Base-by-base conservation (phyloP, 1,140 invertebrate species). In the Bombus superbus region DNA sequence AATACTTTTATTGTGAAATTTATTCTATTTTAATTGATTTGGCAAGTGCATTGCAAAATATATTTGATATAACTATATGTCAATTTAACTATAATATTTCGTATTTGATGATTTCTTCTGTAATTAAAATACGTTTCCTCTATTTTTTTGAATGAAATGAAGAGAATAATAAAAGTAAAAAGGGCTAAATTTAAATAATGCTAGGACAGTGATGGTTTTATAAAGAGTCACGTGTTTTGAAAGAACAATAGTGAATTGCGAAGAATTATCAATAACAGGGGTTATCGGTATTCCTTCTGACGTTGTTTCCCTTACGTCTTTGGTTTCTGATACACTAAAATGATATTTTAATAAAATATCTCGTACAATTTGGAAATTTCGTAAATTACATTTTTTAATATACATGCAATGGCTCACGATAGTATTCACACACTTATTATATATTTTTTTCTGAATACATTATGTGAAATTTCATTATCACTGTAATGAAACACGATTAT, bases 211-310 rank as follows among this genome's bases (percentile, higher is more conserved):
- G 11, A 28, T n/a, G 6, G 25, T 79, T 57, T 64, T 13, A 42
- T 32, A 42, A 53, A 73, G 6, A 35, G 35, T 75, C 38, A 64
- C 2, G 28, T 47, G 59, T 74, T 85, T 85, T 57, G 69, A 87
- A 74, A 73, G 69, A 86, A 90, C 84, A 88, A 86, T 88, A 62
- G 74, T 38, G 69, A 74, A 75, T 86, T 74, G 38, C 71, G 73
- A 86, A 86, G 79, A 83, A 83, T 83, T 83, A 88, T 72, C 69
- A 86, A 88, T 89, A 86, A n/a, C 62, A 88, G 76, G 57, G 90
- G 89, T 91, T 91, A 91, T 91, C 88, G 77, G 81, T 79, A 77
- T 82, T 83, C 74, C 59, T 81, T 77, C 53, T 68, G 44, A 59
- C 64, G 66, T 78, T 77, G 69, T 42, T 68, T 84, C 53, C 72